Evolutionary conservation across 2,888 invertebrate species (phyloP).

Genomic region (Hydrotaea diabolus): DNA sequence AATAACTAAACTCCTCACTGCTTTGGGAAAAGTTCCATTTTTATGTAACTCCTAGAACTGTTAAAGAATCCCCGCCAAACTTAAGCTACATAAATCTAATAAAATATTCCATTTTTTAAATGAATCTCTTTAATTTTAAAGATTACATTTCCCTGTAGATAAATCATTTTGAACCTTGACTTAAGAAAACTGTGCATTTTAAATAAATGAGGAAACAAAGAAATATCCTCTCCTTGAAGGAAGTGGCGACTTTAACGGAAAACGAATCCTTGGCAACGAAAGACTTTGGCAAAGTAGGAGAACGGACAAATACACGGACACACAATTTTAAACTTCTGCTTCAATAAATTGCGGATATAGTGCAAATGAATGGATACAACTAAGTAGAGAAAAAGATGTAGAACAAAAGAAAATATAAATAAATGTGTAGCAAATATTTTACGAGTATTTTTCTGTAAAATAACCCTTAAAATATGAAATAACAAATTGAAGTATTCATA

Average conservation of each 20-base stretch:
- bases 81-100: no score
- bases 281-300: not conserved
- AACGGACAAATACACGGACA: not conserved
- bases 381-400: no score
- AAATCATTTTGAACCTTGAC: no score
- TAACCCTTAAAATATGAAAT: not conserved
- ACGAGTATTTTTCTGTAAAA: not conserved
- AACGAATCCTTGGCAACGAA: slow-evolving; percentile 48
- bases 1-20: no score
- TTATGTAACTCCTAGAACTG: no score
- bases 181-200: no score
- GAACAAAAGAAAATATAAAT: not conserved
- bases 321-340: not conserved
- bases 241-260: slow-evolving; percentile 53
- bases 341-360: no score
- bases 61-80: no score
- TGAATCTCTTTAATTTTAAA: no score
- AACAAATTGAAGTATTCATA: not conserved
- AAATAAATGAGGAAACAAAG: not conserved
- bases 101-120: no score
- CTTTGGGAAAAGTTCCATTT: no score
- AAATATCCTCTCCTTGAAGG: slow-evolving; percentile 46
- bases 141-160: no score
- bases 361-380: not conserved
- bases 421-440: not conserved